Base-by-base conservation (phyloP, 2,113 vertebrate genomes). In the Octodon degus region DNA sequence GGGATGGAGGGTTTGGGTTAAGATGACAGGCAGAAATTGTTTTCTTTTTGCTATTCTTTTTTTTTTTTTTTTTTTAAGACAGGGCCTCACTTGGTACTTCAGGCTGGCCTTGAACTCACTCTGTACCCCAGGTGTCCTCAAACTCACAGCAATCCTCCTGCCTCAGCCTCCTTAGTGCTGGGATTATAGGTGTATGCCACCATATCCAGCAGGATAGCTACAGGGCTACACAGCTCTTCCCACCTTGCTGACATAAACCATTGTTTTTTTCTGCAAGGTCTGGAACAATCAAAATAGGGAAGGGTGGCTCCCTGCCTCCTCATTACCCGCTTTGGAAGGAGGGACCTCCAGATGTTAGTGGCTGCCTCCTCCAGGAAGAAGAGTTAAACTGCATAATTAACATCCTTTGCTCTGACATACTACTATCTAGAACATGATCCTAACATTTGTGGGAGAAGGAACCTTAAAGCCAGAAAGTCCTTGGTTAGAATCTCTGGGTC, bases 401-500 rank as follows among this genome's bases (percentile, higher is more conserved):
- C 27, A 94, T 89, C 58, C 47, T 90, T 55, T 93, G 47, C 67
- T 62, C 68, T 32, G 70, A 77, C 72, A 55, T 30, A 10, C n/a
- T 70, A 50, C 30, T 76, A 53, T 17, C 40, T 1, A 0, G 50
- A 32, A 82, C 83, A 53, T 79, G 22, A 74, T 25, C 40, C 53
- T 86, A 96, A 74, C 50, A 77, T 68, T 74, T 74, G 43, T 37
- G 43, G 37, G 50, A 93, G 79, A 43, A 92, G 65, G 65, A 58
- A 55, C 50, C 86, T 90, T 91, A 47, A 72, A 95, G 60, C 80
- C 89, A 95, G 77, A 77, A 1, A n/a, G 70, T 76, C 43, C 77
- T 95, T 82, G 30, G 60, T 83, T 90, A 30, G 37, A 79, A 76
- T 92, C 93, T 86, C 77, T 92, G 85, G 91, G 91, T 63, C 93